Conservation (phyloP, 2,888 invertebrate species). For the Charanyca ferruginea region DNA sequence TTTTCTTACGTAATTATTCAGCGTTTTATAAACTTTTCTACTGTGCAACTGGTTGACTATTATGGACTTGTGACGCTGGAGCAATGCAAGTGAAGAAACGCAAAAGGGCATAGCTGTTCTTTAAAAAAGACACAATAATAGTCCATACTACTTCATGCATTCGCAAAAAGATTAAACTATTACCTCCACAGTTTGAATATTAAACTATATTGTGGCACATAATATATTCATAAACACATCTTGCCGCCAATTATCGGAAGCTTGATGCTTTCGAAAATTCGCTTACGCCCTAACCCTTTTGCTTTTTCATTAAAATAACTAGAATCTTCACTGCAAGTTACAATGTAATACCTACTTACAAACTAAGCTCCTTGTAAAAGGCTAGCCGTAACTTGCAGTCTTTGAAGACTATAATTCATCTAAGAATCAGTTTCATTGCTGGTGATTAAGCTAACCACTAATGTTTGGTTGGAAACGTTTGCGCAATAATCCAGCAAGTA, state of each 20-base stretch:
- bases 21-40: background rate
- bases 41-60: background rate
- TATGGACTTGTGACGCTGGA: too few relatives aligned
- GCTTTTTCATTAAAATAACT: constrained; percentile 22
- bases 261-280: constrained; percentile 1
- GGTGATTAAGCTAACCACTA: constrained; percentile 79
- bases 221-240: background rate
- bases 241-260: background rate
- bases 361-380: constrained; percentile 53
- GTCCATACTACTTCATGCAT: too few relatives aligned
- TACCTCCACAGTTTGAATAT: background rate
- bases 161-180: too few relatives aligned
- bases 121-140: too few relatives aligned
- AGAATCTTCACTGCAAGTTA: constrained; percentile 14
- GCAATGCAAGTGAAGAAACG: too few relatives aligned
- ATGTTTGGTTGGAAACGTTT: constrained; percentile 71
- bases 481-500: constrained; percentile 70
- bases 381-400: constrained; percentile 45
- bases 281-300: constrained; percentile 12
- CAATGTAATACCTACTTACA: constrained; percentile 34
- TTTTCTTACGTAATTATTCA: constrained; percentile 18
- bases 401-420: constrained; percentile 69
- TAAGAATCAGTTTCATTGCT: constrained; percentile 75
- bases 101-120: too few relatives aligned
- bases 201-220: too few relatives aligned